These are phyloP conservation scores for Drosophila macrothrix DNA, from an alignment of 2,888 invertebrate species.

Conservation along the genomic window DNA sequence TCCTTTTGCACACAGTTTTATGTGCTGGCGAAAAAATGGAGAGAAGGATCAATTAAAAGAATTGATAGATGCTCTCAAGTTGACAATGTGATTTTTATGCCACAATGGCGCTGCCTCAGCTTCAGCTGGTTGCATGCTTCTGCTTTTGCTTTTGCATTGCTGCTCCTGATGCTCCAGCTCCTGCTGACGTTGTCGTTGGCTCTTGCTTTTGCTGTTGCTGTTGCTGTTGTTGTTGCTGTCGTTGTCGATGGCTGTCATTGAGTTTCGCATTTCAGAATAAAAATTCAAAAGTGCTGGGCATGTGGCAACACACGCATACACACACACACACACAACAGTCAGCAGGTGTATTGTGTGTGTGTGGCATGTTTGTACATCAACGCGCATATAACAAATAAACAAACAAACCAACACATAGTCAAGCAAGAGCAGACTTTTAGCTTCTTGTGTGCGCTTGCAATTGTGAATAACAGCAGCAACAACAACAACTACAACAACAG, in stretches of 20 bases:
- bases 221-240: conserved; percentile 28
- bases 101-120: conserved; percentile 41
- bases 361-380: conserved; percentile 68
- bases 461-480: conserved; percentile 63
- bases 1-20: conserved; percentile 19
- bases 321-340: conserved; percentile 10
- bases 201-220: conserved; percentile 11
- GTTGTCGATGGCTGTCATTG: conserved; percentile 71
- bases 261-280: conserved; percentile 72
- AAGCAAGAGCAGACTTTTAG: conserved; percentile 55
- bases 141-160: conserved; percentile 8
- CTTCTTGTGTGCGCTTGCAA: conserved; percentile 65
- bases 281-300: conserved; percentile 65
- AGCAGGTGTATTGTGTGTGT: conserved; percentile 36
- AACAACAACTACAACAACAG: conserved; percentile 32
- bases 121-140: conserved; percentile 21
- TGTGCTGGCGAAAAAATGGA: conserved; percentile 29
- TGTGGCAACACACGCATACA: conserved; percentile 43
- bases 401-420: conserved; percentile 51
- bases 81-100: conserved; percentile 70
- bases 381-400: conserved; percentile 68
- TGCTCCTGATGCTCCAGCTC: conserved; percentile 20
- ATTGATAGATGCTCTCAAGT: conserved; percentile 70
- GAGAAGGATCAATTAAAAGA: conserved; percentile 71
- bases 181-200: conserved; percentile 16